Evolutionary conservation across 2,113 vertebrate genomes (phyloP).

Genomic region (Heloderma charlesbogerti): DNA sequence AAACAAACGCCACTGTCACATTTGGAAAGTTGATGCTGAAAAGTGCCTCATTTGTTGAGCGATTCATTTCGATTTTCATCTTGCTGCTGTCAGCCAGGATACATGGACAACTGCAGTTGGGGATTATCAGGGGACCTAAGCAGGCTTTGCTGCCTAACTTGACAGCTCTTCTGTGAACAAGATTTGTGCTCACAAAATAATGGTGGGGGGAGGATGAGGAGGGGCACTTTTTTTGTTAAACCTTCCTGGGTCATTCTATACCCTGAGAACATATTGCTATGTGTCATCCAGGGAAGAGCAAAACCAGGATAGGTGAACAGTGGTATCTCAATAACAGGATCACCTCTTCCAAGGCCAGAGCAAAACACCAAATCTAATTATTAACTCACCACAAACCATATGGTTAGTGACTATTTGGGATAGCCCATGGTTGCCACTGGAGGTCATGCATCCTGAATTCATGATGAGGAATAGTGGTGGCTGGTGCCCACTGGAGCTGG

Average conservation of each 20-base stretch:
- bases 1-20: conserved; percentile 65
- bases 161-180: conserved; percentile 70
- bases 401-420: neutral
- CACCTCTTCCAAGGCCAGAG: neutral
- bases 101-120: conserved; percentile 67
- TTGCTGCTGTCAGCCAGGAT: conserved; percentile 69
- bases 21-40: conserved; percentile 70
- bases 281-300: neutral
- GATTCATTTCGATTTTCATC: conserved; percentile 71
- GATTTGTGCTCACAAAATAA: conserved; percentile 68
- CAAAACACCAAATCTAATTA: neutral
- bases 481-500: too few relatives aligned
- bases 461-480: too few relatives aligned
- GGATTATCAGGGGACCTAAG: conserved; percentile 66
- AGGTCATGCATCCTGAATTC: too few relatives aligned
- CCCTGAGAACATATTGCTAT: too few relatives aligned
- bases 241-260: conserved; percentile 9
- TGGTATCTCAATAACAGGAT: neutral
- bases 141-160: conserved; percentile 58
- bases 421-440: too few relatives aligned
- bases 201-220: conserved; percentile 46
- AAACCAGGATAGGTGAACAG: neutral
- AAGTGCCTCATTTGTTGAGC: conserved; percentile 72
- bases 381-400: neutral
- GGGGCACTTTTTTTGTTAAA: conserved; percentile 48